Percentiles rank a stretch among this genome's conserved stretches.
Evolutionary conservation across 2,888 invertebrate species (phyloP).

Genomic region (Silvanus unidentatus): DNA sequence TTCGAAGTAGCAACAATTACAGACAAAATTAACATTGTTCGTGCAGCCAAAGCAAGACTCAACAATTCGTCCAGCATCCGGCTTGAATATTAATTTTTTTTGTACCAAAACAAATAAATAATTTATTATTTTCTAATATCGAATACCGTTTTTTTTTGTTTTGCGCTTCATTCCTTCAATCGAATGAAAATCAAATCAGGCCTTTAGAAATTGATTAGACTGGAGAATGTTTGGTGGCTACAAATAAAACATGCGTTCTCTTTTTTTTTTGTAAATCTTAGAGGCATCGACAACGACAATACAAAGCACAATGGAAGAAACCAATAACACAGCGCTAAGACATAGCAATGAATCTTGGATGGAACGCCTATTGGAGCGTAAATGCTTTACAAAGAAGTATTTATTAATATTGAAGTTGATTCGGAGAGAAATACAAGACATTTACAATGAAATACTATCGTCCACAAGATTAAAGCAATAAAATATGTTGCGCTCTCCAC

Average conservation of each 20-base stretch:
- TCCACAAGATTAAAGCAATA: slow-evolving; percentile 22
- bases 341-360: slow-evolving; percentile 44
- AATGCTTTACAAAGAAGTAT: slow-evolving; percentile 34
- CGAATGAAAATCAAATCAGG: too few relatives aligned
- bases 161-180: too few relatives aligned
- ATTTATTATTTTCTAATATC: too few relatives aligned
- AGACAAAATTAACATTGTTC: background rate
- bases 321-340: slow-evolving; percentile 31
- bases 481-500: slow-evolving; percentile 9
- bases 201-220: too few relatives aligned
- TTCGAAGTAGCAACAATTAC: background rate
- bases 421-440: slow-evolving; percentile 22
- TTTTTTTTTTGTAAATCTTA: background rate
- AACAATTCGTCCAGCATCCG: background rate
- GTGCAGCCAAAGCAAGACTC: background rate
- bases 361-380: slow-evolving; percentile 32
- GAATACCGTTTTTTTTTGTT: too few relatives aligned
- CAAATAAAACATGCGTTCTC: too few relatives aligned
- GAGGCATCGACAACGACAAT: background rate
- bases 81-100: too few relatives aligned
- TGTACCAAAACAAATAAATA: too few relatives aligned
- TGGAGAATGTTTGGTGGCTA: too few relatives aligned
- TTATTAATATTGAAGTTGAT: slow-evolving; percentile 34
- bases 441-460: slow-evolving; percentile 24
- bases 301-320: slow-evolving; percentile 28